A percentile compares a stretch with the other conserved stretches of the same genome.
These are phyloP conservation scores for Thumatha senex DNA, from an alignment of 2,888 invertebrate genomes.

Conservation along the genomic window DNA sequence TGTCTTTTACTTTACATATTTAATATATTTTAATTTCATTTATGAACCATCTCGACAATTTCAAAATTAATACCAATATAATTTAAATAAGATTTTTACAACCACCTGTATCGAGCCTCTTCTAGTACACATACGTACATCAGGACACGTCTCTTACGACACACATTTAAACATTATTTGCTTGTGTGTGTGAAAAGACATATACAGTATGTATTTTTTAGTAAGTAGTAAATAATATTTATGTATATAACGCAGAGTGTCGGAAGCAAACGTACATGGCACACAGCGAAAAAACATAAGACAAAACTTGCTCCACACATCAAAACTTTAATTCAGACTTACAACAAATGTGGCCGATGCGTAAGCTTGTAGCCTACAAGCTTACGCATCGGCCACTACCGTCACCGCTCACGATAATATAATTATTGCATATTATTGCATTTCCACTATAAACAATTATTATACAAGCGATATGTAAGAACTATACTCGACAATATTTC, in stretches of 20 bases:
- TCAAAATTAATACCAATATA: constrained; percentile 6
- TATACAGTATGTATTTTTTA: constrained; percentile 11
- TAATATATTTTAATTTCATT: constrained; percentile 1
- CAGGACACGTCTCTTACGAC: constrained; percentile 2
- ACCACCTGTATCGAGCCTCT: constrained; percentile 4
- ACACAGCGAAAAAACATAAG: constrained; percentile 18
- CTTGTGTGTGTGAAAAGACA: neutral
- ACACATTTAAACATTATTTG: neutral
- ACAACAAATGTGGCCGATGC: neutral
- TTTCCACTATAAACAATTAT: constrained; percentile 31
- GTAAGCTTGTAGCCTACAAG: constrained; percentile 1
- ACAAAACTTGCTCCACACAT: constrained; percentile 1
- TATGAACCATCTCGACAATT: neutral
- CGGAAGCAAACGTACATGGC: constrained; percentile 33
- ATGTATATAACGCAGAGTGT: constrained; percentile 12
- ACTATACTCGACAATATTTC: constrained; percentile 1
- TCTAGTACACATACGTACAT: constrained; percentile 3
- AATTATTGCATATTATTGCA: constrained; percentile 25
- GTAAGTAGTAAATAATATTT: constrained; percentile 5
- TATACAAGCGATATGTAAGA: constrained; percentile 25
- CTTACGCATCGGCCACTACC: too few species aligned
- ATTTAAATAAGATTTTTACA: neutral
- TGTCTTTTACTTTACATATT: constrained; percentile 7
- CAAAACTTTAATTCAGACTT: neutral
- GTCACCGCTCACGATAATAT: constrained; percentile 11